Conservation (phyloP, 2,797 vertebrate species). For the Sylvia borin region DNA sequence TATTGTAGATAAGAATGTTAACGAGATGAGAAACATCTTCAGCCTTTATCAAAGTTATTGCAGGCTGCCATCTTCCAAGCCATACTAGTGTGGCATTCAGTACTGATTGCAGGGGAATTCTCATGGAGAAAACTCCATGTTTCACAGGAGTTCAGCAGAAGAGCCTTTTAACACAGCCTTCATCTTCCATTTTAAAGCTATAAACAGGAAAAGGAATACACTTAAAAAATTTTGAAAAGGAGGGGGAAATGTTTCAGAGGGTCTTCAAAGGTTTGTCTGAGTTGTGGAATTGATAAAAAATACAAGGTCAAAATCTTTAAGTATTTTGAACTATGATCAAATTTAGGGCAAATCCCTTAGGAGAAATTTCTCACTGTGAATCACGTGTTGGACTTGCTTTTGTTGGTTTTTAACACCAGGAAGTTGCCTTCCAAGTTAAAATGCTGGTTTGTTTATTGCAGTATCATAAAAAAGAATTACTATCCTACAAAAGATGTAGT, state of each 20-base stretch:
- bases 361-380: neutral
- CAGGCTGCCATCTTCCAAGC: neutral
- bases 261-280: neutral
- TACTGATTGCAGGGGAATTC: neutral
- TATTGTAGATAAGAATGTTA: neutral
- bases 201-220: neutral
- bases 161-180: neutral
- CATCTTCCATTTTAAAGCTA: neutral
- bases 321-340: neutral
- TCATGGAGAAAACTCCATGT: neutral
- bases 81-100: neutral
- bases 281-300: neutral
- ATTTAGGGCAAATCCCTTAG: neutral
- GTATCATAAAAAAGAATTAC: neutral
- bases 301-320: neutral
- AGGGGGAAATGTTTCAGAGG: accelerated
- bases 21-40: neutral
- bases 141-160: neutral
- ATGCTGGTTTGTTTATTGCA: neutral
- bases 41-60: neutral
- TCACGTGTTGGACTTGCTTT: neutral
- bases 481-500: neutral
- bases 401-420: neutral
- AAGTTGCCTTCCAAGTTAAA: neutral
- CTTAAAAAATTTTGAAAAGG: neutral